Conservation (phyloP, 2,113 vertebrate genomes). For the Ariopsis seemanni region DNA sequence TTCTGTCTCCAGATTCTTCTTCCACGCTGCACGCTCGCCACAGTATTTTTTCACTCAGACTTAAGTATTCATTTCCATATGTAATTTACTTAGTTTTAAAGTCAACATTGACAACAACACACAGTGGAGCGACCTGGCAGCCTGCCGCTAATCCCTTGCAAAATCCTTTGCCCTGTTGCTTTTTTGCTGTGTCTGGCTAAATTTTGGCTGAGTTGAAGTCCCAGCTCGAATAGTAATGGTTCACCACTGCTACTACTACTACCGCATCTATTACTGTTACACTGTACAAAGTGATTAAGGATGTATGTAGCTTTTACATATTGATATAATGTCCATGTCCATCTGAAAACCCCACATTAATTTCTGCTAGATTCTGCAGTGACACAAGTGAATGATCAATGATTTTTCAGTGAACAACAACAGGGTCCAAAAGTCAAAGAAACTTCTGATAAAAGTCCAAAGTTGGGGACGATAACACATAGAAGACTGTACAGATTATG, state of each 20-base stretch:
- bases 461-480: neutral
- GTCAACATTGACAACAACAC: no score
- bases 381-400: neutral
- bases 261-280: neutral
- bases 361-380: neutral
- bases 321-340: neutral
- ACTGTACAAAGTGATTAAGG: neutral
- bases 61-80: no score
- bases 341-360: neutral
- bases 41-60: no score
- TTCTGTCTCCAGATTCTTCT: no score
- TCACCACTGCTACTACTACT: neutral
- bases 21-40: no score
- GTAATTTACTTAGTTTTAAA: no score
- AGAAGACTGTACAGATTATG: neutral
- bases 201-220: no score
- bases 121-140: no score
- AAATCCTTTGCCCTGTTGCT: no score
- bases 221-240: no score
- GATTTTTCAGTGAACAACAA: neutral
- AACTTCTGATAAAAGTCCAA: neutral
- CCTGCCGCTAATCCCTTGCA: no score
- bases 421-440: neutral
- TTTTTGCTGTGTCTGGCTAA: no score
- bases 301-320: neutral